phyloP scores from a whole-genome alignment of 2,888 invertebrate genomes.

The Adelognathus sp. region DNA sequence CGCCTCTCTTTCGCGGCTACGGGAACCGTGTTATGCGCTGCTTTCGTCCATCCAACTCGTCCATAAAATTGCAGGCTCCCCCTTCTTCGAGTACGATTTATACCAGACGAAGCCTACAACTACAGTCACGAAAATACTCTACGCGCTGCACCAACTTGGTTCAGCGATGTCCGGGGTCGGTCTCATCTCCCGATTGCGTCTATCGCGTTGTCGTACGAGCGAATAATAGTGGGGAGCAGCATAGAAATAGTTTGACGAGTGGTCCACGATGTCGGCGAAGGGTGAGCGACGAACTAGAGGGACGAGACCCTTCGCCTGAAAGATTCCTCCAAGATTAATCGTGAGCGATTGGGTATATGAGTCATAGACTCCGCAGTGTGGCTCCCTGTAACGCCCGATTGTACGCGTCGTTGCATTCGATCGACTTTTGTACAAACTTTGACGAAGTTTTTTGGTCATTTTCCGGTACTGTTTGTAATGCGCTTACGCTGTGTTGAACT shows the following conservation, averaged over 20 bases:
- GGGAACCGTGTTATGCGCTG: too few species aligned
- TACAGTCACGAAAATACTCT: constrained; percentile 6
- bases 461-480: constrained; percentile 7
- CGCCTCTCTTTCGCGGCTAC: neutral
- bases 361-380: constrained; percentile 59
- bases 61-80: constrained; percentile 37
- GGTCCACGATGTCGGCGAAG: constrained; percentile 15
- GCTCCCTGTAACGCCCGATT: too few species aligned
- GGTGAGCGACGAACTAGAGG: constrained; percentile 15
- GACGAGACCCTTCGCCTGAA: constrained; percentile 16
- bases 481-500: constrained; percentile 1
- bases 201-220: constrained; percentile 18
- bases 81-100: neutral
- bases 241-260: constrained; percentile 1
- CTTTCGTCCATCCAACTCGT: neutral
- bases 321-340: constrained; percentile 61
- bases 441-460: neutral
- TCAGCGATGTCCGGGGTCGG: neutral
- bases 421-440: constrained; percentile 53
- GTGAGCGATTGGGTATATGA: constrained; percentile 62
- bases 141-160: neutral
- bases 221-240: neutral
- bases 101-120: neutral
- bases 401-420: constrained; percentile 62
- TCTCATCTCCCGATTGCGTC: constrained; percentile 44